These are phyloP conservation scores for Listrodromus nycthemerus DNA, from an alignment of 2,888 invertebrate species.

Conservation along the genomic window DNA sequence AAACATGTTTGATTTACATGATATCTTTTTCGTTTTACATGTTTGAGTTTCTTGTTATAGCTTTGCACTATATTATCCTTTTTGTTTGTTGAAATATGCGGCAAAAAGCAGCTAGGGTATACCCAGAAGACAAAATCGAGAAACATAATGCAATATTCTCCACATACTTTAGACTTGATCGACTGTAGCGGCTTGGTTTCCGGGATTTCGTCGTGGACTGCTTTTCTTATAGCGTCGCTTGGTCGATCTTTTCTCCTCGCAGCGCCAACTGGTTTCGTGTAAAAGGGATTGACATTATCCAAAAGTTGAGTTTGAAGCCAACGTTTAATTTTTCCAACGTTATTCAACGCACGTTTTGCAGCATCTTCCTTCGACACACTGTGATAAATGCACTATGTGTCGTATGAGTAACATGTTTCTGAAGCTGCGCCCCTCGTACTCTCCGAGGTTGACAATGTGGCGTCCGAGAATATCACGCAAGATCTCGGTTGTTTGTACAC, in stretches of 20 bases:
- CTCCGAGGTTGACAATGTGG: too few relatives aligned
- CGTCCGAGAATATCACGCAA: too few relatives aligned
- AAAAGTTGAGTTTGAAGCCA: neutral
- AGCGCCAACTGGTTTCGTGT: neutral
- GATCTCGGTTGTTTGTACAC: too few relatives aligned
- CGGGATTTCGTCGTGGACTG: neutral
- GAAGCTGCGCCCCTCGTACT: neutral
- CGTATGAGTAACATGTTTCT: neutral
- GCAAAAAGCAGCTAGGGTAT: too few relatives aligned
- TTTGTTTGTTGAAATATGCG: too few relatives aligned
- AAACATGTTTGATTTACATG: too few relatives aligned
- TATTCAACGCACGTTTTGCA: neutral
- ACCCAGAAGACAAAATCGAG: too few relatives aligned
- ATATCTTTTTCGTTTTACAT: too few relatives aligned
- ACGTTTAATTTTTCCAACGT: neutral
- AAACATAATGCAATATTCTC: too few relatives aligned
- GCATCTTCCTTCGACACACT: neutral
- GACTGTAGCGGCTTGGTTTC: neutral
- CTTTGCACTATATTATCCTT: too few relatives aligned
- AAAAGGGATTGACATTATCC: neutral
- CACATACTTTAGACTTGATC: neutral
- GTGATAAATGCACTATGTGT: constrained; percentile 7
- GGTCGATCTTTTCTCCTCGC: neutral
- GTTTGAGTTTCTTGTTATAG: too few relatives aligned
- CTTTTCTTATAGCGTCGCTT: neutral